Evolutionary conservation across 2,797 vertebrate genomes (phyloP), one percentile per base, ranked within the genome.

Genomic region (Crenuchus spilurus): DNA sequence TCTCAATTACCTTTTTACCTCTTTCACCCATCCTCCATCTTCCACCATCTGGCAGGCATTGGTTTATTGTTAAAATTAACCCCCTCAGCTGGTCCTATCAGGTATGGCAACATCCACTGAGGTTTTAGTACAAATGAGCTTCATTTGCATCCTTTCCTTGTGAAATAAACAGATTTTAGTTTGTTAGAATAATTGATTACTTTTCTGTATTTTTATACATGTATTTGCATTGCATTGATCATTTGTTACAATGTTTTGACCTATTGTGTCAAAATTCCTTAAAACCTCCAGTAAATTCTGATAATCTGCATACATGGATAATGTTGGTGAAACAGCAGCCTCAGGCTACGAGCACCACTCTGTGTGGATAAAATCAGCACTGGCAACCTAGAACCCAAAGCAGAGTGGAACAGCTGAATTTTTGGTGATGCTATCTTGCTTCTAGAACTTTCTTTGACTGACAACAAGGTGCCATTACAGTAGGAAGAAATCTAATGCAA

Each of bases 1-100:
- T 55, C 14, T 55, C 28, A 54, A 28, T 5, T 54, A 22, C 13
- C 20, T 57, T 35, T 80, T 76, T 69, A 68, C 1, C 13, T 62
- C 33, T 68, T 13, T 64, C 30, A 49, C 30, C 20, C 3, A 9
- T 14, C 8, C 11, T 26, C 22, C 11, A 13, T 39, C 0, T 39
- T 49, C 35, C 31, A 18, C 41, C 66, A 18, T 14, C 18, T 54
- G 4, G 20, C 42, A 51, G 62, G 18, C 64, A 31, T 44, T 66
- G 14, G 8, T 16, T 41, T 62, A 58, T 35, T 58, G n/a, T 37
- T 31, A 26, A 20, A 61, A 61, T 61, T 13, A 22, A 24, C 52
- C 42, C 20, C n/a, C 9, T 31, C 24, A 51, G 26, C 41, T 24
- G 31, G 20, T 35, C 30, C 33, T 55, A 22, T 57, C 44, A 49